phyloP scores from a whole-genome alignment of 2,113 vertebrate species.

The Eclectus roratus region DNA sequence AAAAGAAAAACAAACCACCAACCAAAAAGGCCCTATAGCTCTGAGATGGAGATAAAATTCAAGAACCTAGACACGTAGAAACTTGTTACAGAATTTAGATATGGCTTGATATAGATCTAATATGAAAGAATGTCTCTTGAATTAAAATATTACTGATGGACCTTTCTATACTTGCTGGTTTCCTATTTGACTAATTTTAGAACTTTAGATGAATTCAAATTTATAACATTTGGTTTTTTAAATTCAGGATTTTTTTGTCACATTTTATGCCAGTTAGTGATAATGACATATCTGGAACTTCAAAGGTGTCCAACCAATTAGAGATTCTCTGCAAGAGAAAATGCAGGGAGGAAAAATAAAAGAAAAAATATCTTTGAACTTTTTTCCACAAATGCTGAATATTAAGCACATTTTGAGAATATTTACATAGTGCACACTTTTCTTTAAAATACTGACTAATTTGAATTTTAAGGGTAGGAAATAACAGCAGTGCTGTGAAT shows the following conservation, averaged over 20 bases:
- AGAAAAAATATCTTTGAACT: background rate
- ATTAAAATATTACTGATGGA: background rate
- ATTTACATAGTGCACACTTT: rapidly evolving
- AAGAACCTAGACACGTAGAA: background rate
- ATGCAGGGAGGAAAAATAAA: background rate
- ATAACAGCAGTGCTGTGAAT: background rate
- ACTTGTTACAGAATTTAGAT: background rate
- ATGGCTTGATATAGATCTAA: background rate
- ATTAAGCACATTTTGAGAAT: background rate
- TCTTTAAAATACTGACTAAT: background rate
- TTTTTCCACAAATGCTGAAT: background rate
- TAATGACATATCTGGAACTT: constrained; percentile 54
- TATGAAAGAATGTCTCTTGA: background rate
- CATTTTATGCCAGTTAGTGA: constrained; percentile 24
- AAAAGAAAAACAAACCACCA: background rate
- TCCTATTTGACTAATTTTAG: constrained; percentile 28
- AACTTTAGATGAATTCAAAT: background rate
- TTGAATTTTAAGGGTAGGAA: background rate
- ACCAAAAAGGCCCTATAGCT: rapidly evolving
- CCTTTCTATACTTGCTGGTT: background rate
- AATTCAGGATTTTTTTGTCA: background rate
- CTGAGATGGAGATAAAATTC: background rate
- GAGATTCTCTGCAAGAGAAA: constrained; percentile 23
- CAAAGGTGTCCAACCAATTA: constrained; percentile 55
- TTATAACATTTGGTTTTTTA: background rate